A percentile compares a stretch with the other conserved stretches of the same genome.
These are phyloP conservation scores for Gorsachius goisagi DNA, from an alignment of 2,113 vertebrate genomes.

Conservation along the genomic window DNA sequence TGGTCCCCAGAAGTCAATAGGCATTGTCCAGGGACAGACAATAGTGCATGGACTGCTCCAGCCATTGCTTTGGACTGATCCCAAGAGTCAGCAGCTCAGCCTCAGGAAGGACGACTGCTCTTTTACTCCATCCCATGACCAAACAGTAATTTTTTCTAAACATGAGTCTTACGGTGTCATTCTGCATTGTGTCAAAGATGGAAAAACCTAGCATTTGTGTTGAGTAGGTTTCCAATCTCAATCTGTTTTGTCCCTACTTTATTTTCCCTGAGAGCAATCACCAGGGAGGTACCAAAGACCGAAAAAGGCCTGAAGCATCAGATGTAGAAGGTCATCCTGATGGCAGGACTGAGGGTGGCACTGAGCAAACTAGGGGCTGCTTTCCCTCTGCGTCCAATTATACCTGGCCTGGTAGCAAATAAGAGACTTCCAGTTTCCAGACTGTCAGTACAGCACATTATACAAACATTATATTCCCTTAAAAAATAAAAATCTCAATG, in stretches of 20 bases:
- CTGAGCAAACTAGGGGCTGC: background rate
- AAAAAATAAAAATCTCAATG: constrained; percentile 26
- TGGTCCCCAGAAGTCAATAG: background rate
- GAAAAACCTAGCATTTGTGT: background rate
- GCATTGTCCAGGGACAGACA: background rate
- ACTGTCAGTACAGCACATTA: background rate
- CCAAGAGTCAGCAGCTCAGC: background rate
- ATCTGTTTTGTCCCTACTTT: background rate
- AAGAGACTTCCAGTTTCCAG: background rate
- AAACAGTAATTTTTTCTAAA: background rate
- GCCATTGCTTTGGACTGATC: background rate
- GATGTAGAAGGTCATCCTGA: background rate
- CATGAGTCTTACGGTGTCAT: background rate
- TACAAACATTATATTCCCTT: constrained; percentile 44
- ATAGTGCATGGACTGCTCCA: fast-evolving
- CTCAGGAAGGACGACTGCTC: background rate
- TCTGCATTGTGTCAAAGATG: background rate
- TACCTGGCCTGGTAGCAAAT: background rate
- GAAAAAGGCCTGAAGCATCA: background rate
- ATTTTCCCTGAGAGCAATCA: background rate
- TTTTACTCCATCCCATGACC: background rate
- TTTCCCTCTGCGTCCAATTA: background rate
- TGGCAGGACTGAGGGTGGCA: background rate
- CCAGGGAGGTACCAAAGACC: background rate
- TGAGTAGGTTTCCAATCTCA: background rate